These are phyloP conservation scores for Charadrius vociferus DNA, from an alignment of 2,113 vertebrate species.

Conservation along the genomic window DNA sequence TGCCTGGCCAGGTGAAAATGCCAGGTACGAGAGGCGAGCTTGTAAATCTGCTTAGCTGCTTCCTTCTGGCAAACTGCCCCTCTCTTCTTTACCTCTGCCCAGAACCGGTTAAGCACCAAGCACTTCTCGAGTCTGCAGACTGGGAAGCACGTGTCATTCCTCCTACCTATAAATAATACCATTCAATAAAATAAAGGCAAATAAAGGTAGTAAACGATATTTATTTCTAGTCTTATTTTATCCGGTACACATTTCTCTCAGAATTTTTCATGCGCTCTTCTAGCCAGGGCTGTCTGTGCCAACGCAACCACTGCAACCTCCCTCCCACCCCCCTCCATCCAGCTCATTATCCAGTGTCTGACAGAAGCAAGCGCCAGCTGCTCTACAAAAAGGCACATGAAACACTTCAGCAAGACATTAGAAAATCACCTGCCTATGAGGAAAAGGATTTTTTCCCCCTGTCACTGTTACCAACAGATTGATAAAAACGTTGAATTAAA, in stretches of 20 bases:
- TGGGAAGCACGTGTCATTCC: not conserved
- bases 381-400: conserved; percentile 29
- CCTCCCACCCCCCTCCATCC: not conserved
- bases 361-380: conserved; percentile 39
- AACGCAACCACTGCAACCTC: not conserved
- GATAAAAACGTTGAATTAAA: not conserved
- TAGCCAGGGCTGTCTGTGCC: not conserved
- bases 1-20: conserved; percentile 29
- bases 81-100: not conserved
- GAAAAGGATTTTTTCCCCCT: not conserved
- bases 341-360: conserved; percentile 32
- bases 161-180: not conserved
- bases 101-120: not conserved
- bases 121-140: not conserved
- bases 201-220: conserved; percentile 5
- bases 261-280: not conserved
- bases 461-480: not conserved
- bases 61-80: conserved; percentile 4
- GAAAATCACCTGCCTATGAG: conserved; percentile 21
- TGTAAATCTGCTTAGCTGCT: conserved; percentile 33
- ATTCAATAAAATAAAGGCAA: conserved; percentile 35
- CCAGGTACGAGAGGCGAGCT: not conserved
- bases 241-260: not conserved
- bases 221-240: conserved; percentile 37
- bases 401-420: conserved; percentile 18